Conservation (phyloP, 92 coral and sea anemone genomes). For the Zoanthus solanderi region DNA sequence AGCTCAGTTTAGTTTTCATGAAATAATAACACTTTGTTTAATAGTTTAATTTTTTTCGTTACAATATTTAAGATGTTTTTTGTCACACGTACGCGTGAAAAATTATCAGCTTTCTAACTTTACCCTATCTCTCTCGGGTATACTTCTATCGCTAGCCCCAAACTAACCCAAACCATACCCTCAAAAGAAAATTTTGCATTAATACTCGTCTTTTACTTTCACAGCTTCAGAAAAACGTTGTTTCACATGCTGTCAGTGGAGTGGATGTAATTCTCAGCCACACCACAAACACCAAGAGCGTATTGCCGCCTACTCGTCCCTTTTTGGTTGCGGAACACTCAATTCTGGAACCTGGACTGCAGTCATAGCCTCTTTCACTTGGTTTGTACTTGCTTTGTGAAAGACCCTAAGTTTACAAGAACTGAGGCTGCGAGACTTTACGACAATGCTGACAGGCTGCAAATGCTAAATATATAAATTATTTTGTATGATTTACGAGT, state of each 20-base stretch:
- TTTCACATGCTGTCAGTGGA: conserved; percentile 97
- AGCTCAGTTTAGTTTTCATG: no score
- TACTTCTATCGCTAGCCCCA: no score
- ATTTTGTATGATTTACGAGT: background rate
- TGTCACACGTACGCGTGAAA: no score
- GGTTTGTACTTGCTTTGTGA: conserved; percentile 36
- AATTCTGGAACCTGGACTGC: conserved; percentile 54
- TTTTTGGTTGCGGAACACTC: conserved; percentile 32
- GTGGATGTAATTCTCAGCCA: conserved; percentile 89
- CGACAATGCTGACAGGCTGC: background rate
- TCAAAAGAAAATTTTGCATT: no score
- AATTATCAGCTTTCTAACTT: no score
- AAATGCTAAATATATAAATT: background rate
- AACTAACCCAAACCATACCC: no score
- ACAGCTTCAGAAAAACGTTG: conserved; percentile 86
- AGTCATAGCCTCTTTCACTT: conserved; percentile 42
- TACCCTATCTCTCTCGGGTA: no score
- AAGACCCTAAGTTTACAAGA: background rate
- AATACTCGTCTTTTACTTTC: background rate
- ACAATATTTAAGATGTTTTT: no score
- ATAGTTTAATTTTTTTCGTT: no score
- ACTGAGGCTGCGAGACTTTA: background rate
- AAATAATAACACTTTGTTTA: no score
- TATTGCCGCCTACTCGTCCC: conserved; percentile 49
- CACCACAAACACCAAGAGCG: conserved; percentile 69